These are phyloP conservation scores for Psittacula derbiana DNA, from an alignment of 2,797 vertebrate species.

Conservation along the genomic window DNA sequence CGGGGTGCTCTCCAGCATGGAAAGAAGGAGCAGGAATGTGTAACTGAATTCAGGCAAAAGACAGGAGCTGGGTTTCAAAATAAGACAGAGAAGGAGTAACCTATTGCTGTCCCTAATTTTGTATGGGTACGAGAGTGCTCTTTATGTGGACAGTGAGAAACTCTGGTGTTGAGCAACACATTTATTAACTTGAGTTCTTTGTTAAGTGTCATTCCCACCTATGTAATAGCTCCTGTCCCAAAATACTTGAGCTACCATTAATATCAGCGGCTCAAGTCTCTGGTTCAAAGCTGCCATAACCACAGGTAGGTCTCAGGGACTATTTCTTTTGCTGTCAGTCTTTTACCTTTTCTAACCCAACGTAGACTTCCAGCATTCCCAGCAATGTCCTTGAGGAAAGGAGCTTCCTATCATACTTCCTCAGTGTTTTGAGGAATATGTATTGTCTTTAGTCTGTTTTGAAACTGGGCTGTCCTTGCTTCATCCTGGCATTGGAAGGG, in stretches of 20 bases:
- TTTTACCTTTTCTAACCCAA: not conserved
- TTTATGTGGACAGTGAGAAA: not conserved
- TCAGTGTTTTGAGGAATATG: not conserved
- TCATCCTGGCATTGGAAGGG: not conserved
- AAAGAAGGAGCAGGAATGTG: not conserved
- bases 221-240: not conserved
- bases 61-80: not conserved
- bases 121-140: not conserved
- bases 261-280: not conserved
- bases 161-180: not conserved
- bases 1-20: not conserved
- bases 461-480: not conserved
- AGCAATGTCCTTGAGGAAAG: not conserved
- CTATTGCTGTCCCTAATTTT: not conserved
- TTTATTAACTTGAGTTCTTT: not conserved
- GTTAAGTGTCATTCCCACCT: not conserved
- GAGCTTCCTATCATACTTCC: not conserved
- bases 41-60: not conserved
- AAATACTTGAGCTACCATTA: not conserved
- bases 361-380: not conserved
- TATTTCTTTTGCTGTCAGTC: not conserved
- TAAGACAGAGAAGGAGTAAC: not conserved
- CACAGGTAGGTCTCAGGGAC: not conserved
- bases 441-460: not conserved
- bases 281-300: not conserved